Evolutionary conservation across 2,113 vertebrate species (phyloP).

Genomic region (Erythrolamprus reginae): DNA sequence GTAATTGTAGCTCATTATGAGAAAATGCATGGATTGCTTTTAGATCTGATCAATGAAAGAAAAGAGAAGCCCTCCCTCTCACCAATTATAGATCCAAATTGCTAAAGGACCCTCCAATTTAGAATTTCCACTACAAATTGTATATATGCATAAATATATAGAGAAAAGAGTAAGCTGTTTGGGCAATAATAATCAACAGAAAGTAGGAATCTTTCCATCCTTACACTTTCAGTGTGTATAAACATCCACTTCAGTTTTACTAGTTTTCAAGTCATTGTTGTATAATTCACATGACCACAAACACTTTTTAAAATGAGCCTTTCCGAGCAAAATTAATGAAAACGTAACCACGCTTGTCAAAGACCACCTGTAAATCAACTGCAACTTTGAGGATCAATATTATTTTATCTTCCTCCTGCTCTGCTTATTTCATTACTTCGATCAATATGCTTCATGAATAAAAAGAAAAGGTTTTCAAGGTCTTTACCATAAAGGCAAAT

Average conservation of each 20-base stretch:
- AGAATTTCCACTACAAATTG: background rate
- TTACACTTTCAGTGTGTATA: background rate
- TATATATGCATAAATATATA: background rate
- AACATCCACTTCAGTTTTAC: background rate
- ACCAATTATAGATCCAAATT: background rate
- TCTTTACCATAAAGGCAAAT: background rate
- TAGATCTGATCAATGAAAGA: background rate
- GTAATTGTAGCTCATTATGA: background rate
- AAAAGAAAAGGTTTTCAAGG: background rate
- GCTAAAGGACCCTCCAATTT: background rate
- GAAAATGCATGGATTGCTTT: constrained; percentile 2
- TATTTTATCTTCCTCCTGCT: background rate
- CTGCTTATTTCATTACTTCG: background rate
- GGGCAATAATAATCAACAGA: background rate
- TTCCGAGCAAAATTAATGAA: background rate
- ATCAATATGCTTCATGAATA: background rate
- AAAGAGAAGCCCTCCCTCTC: background rate
- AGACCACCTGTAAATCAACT: background rate
- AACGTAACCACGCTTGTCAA: background rate
- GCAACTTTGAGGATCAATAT: background rate
- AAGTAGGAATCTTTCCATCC: background rate
- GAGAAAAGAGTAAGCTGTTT: background rate
- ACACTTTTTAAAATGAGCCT: background rate
- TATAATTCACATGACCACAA: background rate
- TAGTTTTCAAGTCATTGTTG: background rate